Evolutionary conservation across 2,797 vertebrate genomes (phyloP), one percentile per base, ranked within the genome.

Genomic region (Myotis daubentonii): DNA sequence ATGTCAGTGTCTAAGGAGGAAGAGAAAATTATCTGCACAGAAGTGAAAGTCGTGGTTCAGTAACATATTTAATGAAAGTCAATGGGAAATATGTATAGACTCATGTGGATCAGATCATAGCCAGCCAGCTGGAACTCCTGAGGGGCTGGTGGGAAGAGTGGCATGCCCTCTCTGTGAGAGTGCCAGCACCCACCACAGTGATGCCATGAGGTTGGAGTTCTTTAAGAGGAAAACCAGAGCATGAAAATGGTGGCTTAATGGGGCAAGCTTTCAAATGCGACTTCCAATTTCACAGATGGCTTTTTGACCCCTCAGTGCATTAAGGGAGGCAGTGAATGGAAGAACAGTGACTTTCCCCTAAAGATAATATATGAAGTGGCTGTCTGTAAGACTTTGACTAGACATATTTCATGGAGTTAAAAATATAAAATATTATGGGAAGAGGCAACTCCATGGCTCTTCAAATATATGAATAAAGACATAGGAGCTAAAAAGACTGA

Each of bases 261-360:
- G 82, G 49, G 57, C 91, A 92, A 87, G 79, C 55, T 90, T 93
- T 92, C 87, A 94, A 86, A 94, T 57, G 66, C 78, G 62, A 93
- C 83, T 97, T 95, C 76, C 90, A 96, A 41, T 94, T 94, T 95
- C 93, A 70, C 87, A 95, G 82, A 91, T 93, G 96, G 90, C 75
- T 95, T 95, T 95, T 89, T 96, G 96, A 95, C 90, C 85, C 81
- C 81, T 82, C 19, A 49, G 88, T 60, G 72, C 68, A 94, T 95
- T 93, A 94, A 95, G 65, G 93, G 55, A 96, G 47, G 82, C 89
- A 83, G 41, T 65, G 80, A 96, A 70, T 72, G 62, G 80, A 93
- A 92, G 83, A 75, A 85, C 25, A 60, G 68, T 84, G 80, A 91
- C 88, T 68, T 86, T 91, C 53, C 41, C 30, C 51, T 92, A 89